phyloP scores from a whole-genome alignment of 2,113 vertebrate species.

The Perca schrenkii region DNA sequence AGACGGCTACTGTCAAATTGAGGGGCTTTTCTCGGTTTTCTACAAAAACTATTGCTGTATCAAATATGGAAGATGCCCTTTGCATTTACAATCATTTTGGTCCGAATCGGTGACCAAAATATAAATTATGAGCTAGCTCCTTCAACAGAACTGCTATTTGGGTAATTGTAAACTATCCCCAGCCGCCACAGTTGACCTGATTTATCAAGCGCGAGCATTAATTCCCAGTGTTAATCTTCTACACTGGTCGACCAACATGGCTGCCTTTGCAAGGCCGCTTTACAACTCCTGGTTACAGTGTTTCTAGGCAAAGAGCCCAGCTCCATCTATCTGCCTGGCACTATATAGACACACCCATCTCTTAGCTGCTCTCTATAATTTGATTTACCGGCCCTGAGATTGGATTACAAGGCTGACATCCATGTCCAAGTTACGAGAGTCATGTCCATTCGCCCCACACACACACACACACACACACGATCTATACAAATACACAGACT shows the following conservation, averaged over 20 bases:
- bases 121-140: not conserved
- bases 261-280: slow-evolving; percentile 3
- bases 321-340: slow-evolving; percentile 35
- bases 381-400: slow-evolving; percentile 71
- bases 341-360: slow-evolving; percentile 63
- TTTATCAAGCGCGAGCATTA: slow-evolving; percentile 3
- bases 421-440: slow-evolving; percentile 66
- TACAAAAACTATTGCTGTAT: not conserved
- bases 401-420: slow-evolving; percentile 79
- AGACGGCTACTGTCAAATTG: not conserved
- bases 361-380: slow-evolving; percentile 68
- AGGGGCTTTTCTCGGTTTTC: not conserved
- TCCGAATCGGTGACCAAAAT: not conserved
- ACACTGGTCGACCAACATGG: slow-evolving; percentile 32
- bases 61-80: not conserved
- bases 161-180: not conserved
- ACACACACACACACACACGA: slow-evolving; percentile 1
- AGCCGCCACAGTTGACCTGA: not conserved
- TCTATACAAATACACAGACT: not conserved
- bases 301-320: slow-evolving; percentile 52
- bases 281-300: slow-evolving; percentile 29
- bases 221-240: slow-evolving; percentile 21
- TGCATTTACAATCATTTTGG: not conserved
- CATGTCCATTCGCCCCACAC: slow-evolving; percentile 56
- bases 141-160: not conserved